phyloP scores from a whole-genome alignment of 35 echinoderm and acorn worm species.

The Ophiothrix spiculata region DNA sequence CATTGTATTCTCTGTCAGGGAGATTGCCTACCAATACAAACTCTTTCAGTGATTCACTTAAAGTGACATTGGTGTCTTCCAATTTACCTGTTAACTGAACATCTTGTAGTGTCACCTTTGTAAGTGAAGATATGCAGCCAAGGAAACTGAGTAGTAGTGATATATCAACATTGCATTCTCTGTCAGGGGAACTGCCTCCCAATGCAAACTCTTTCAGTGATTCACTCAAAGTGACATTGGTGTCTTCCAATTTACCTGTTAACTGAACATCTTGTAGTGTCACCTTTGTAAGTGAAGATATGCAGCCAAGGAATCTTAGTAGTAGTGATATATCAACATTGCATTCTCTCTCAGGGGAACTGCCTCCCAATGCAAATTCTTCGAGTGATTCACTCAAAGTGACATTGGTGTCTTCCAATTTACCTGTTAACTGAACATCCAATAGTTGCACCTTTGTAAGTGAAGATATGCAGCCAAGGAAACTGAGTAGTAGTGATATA shows the following conservation, averaged over 20 bases:
- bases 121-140: background rate
- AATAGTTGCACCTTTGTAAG: background rate
- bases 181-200: too few species aligned
- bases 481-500: background rate
- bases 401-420: background rate
- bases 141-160: background rate
- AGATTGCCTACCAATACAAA: too few species aligned
- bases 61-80: background rate
- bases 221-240: background rate
- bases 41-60: background rate
- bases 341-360: too few species aligned
- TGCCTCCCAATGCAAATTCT: background rate
- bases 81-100: background rate
- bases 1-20: too few species aligned
- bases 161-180: background rate
- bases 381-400: background rate
- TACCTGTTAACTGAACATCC: background rate
- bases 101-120: background rate
- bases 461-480: background rate
- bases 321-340: too few species aligned
- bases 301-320: too few species aligned
- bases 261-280: background rate
- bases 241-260: background rate
- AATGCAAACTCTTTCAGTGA: background rate
- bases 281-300: background rate